phyloP scores from a whole-genome alignment of 2,113 vertebrate species.

The Megaptera novaeangliae region DNA sequence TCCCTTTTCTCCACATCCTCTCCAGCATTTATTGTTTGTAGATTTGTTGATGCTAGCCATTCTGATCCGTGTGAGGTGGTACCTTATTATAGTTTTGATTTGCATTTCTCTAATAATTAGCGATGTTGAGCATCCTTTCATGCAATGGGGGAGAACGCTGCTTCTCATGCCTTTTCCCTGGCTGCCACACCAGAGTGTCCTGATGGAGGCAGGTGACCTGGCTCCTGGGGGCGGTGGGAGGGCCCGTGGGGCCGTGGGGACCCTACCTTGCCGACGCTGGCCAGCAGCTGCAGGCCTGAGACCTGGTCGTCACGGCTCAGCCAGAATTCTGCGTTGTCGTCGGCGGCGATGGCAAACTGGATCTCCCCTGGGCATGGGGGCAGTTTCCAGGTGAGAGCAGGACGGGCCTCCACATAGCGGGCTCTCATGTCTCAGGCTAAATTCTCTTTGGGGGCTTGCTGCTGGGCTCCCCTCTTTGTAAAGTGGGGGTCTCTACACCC shows the following conservation, averaged over 20 bases:
- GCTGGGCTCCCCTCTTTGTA: background rate
- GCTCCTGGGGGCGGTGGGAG: background rate
- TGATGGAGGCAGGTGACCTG: background rate
- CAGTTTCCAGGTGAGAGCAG: background rate
- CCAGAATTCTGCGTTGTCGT: slow-evolving; percentile 97
- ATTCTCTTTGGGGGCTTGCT: background rate
- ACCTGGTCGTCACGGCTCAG: slow-evolving; percentile 89
- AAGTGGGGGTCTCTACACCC: background rate
- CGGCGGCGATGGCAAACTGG: slow-evolving; percentile 92
- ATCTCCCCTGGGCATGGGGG: slow-evolving; percentile 84
- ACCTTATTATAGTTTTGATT: too few species aligned
- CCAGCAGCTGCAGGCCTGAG: slow-evolving; percentile 84
- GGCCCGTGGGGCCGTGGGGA: background rate
- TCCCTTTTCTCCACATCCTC: too few species aligned
- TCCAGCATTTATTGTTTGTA: too few species aligned
- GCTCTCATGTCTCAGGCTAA: background rate
- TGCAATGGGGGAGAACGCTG: background rate
- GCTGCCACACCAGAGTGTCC: background rate
- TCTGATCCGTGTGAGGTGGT: too few species aligned
- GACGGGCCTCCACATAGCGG: background rate
- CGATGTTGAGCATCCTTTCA: too few species aligned
- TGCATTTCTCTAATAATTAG: too few species aligned
- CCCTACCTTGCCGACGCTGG: slow-evolving; percentile 92
- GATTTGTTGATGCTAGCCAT: too few species aligned
- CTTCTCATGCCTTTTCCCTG: background rate